Conservation (phyloP, 2,113 vertebrate genomes). For the Saguinus imperator region DNA sequence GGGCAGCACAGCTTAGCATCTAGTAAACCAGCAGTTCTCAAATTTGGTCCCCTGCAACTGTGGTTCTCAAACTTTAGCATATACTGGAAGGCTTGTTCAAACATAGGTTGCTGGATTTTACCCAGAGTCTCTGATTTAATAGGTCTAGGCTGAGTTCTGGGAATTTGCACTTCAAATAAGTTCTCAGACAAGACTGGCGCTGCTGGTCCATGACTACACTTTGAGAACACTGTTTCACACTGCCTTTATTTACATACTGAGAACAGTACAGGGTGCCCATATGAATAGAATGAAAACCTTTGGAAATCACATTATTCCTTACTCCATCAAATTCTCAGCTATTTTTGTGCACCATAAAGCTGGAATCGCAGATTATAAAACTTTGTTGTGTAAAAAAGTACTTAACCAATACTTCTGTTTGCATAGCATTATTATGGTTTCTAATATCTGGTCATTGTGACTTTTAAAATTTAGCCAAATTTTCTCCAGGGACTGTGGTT, state of each 20-base stretch:
- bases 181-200: background rate
- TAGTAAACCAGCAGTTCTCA: background rate
- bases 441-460: background rate
- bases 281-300: background rate
- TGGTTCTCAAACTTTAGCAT: background rate
- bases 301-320: background rate
- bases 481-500: background rate
- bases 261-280: background rate
- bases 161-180: constrained; percentile 11
- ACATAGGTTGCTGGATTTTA: background rate
- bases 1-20: background rate
- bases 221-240: background rate
- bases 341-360: background rate
- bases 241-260: background rate
- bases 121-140: background rate
- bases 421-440: background rate
- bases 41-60: background rate
- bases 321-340: constrained; percentile 33
- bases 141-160: background rate
- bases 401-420: background rate
- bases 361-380: background rate
- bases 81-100: background rate
- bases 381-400: background rate
- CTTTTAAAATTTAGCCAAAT: constrained; percentile 2
- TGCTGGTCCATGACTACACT: background rate